These are phyloP conservation scores for Limonius californicus DNA, from an alignment of 1,140 invertebrate genomes.

Conservation along the genomic window DNA sequence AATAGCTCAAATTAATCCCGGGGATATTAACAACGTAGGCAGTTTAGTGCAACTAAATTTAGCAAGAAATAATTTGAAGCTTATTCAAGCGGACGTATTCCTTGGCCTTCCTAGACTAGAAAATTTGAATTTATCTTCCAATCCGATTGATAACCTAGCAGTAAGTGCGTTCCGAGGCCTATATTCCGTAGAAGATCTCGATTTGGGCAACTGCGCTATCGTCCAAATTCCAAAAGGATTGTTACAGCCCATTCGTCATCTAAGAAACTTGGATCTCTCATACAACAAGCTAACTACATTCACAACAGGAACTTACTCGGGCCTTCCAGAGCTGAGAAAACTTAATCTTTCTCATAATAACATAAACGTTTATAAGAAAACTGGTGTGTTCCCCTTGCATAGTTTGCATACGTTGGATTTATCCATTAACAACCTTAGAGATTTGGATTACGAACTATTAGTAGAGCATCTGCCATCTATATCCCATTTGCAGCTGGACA, in stretches of 20 bases:
- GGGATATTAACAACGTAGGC: slow-evolving; percentile 34
- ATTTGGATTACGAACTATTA: slow-evolving; percentile 39
- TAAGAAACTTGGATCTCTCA: slow-evolving; percentile 30
- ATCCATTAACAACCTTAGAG: slow-evolving; percentile 35
- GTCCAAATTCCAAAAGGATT: slow-evolving; percentile 21
- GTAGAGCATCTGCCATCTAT: slow-evolving; percentile 35
- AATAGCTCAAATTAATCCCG: slow-evolving; percentile 26
- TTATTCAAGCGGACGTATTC: slow-evolving; percentile 25
- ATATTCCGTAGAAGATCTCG: slow-evolving; percentile 33
- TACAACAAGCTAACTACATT: slow-evolving; percentile 32
- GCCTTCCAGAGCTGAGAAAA: slow-evolving; percentile 34
- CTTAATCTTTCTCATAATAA: slow-evolving; percentile 37
- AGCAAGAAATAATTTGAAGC: slow-evolving; percentile 32
- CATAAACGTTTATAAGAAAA: slow-evolving; percentile 32
- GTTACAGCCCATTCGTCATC: slow-evolving; percentile 26
- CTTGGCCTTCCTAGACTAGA: slow-evolving; percentile 26
- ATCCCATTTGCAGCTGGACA: slow-evolving; percentile 33
- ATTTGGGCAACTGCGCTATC: slow-evolving; percentile 35
- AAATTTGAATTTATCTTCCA: slow-evolving; percentile 34
- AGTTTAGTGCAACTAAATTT: slow-evolving; percentile 35
- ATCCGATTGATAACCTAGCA: slow-evolving; percentile 50
- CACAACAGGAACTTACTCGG: slow-evolving; percentile 32
- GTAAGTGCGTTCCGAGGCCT: slow-evolving; percentile 34
- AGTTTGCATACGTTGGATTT: slow-evolving; percentile 41
- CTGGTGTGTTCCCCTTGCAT: slow-evolving; percentile 35